A percentile compares a stretch with the other conserved stretches of the same genome.
Evolutionary conservation across 2,113 vertebrate species (phyloP).

Genomic region (Zeus faber): DNA sequence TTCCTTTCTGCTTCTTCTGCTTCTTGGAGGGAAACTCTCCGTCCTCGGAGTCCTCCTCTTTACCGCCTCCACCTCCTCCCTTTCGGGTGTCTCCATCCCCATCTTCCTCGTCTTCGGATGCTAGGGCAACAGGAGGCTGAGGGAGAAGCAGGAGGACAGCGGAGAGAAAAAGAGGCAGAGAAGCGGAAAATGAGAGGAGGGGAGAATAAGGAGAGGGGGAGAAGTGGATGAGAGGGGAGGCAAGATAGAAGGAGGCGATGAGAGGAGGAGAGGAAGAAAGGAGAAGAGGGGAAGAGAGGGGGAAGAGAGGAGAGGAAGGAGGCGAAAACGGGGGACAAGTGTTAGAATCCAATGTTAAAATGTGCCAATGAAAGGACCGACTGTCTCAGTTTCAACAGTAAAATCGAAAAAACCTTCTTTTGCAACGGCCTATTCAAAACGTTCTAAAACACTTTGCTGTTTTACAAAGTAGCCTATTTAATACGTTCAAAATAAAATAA

Average conservation of each 20-base stretch:
- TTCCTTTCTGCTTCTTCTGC: conserved; percentile 82
- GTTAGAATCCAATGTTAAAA: too few relatives aligned
- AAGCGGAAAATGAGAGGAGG: too few relatives aligned
- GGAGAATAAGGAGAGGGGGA: neutral
- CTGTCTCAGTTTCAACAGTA: too few relatives aligned
- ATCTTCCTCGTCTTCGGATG: conserved; percentile 11
- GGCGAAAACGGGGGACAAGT: neutral
- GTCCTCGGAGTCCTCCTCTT: conserved; percentile 54
- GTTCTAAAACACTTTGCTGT: too few relatives aligned
- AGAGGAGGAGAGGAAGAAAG: neutral
- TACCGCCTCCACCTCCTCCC: neutral
- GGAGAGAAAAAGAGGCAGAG: neutral
- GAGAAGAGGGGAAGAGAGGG: neutral
- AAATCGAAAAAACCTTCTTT: too few relatives aligned
- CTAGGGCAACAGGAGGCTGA: too few relatives aligned
- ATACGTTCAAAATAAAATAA: too few relatives aligned
- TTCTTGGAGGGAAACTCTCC: conserved; percentile 76
- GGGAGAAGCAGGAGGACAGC: neutral
- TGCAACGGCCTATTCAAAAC: too few relatives aligned
- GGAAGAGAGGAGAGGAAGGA: neutral
- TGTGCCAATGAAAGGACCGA: too few relatives aligned
- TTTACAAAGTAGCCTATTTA: too few relatives aligned
- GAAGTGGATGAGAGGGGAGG: neutral
- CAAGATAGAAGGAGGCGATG: neutral
- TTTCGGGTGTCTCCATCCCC: conserved; percentile 7